phyloP scores from a whole-genome alignment of 2,113 vertebrate genomes.

The Platysteira castanea region DNA sequence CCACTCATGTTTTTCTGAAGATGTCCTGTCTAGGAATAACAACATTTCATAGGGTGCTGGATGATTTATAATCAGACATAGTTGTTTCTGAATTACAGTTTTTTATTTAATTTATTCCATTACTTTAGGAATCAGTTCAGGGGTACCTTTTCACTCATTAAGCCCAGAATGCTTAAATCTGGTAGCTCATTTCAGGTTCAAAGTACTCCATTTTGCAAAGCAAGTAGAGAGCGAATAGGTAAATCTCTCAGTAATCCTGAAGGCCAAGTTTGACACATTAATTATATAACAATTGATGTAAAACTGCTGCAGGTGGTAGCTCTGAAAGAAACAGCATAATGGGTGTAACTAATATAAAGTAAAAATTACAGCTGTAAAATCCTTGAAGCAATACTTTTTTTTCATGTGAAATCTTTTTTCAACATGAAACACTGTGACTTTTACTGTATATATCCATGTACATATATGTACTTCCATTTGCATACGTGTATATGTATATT shows the following conservation, averaged over 20 bases:
- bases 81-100: neutral
- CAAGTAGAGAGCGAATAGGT: neutral
- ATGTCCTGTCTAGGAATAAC: neutral
- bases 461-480: rapidly evolving
- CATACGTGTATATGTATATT: neutral
- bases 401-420: neutral
- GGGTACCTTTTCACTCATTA: neutral
- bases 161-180: neutral
- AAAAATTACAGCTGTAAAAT: neutral
- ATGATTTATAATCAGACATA: neutral
- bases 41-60: neutral
- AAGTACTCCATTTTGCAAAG: neutral
- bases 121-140: neutral
- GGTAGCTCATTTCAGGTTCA: neutral
- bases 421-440: neutral
- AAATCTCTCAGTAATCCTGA: neutral
- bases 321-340: neutral
- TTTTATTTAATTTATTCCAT: neutral
- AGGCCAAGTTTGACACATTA: neutral
- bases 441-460: neutral
- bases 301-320: neutral
- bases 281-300: neutral
- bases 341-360: neutral
- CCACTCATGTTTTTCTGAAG: neutral
- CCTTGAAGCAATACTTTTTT: neutral